Percentiles rank a stretch among this genome's conserved stretches.
Evolutionary conservation across 2,797 vertebrate species (phyloP).

Genomic region (Botia kubotai): DNA sequence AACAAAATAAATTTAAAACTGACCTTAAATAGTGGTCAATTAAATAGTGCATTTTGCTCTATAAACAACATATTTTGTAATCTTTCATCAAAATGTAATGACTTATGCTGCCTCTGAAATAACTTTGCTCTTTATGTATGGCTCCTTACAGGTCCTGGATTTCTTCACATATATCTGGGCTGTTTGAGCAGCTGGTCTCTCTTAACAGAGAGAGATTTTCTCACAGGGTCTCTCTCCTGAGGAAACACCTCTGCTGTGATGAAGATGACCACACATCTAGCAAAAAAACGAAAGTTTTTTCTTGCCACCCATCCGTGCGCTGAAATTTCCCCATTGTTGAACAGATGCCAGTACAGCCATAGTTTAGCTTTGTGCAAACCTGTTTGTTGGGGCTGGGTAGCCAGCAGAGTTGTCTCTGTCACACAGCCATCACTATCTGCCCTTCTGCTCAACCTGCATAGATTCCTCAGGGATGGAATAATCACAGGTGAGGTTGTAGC

Average conservation of each 20-base stretch:
- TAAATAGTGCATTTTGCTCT: neutral
- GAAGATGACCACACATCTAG: conserved; percentile 61
- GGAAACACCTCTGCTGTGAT: conserved; percentile 59
- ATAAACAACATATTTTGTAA: neutral
- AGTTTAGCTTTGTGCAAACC: conserved; percentile 49
- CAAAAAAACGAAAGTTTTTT: conserved; percentile 53
- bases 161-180: conserved; percentile 10
- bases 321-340: conserved; percentile 57
- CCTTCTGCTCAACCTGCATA: conserved; percentile 61
- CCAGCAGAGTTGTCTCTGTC: conserved; percentile 55
- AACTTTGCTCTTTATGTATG: neutral
- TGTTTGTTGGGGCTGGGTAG: conserved; percentile 54
- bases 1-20: too few relatives aligned
- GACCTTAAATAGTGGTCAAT: too few relatives aligned
- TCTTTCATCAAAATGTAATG: neutral
- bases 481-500: conserved; percentile 77
- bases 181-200: conserved; percentile 61
- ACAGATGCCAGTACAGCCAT: conserved; percentile 52
- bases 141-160: conserved; percentile 4
- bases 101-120: neutral
- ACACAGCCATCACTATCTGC: conserved; percentile 73
- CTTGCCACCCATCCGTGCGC: conserved; percentile 47
- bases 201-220: conserved; percentile 58
- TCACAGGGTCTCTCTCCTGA: conserved; percentile 54
- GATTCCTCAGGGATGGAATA: conserved; percentile 78